Conservation (phyloP, 2,888 invertebrate species). For the Cremastinae sp. region DNA sequence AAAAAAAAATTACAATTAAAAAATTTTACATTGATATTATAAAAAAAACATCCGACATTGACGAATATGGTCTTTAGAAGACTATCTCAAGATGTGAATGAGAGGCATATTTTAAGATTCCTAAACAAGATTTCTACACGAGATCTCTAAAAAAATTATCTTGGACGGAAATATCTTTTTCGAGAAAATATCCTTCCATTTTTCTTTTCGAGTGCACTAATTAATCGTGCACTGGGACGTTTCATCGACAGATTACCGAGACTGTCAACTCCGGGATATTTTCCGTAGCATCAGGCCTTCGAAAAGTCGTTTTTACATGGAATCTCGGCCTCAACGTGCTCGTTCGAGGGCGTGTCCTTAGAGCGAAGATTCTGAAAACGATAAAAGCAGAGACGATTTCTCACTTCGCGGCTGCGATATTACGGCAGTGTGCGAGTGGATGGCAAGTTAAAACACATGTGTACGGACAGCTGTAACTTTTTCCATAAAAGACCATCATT, state of each 20-base stretch:
- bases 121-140: not conserved
- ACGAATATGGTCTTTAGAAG: too few relatives aligned
- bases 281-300: constrained; percentile 30
- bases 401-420: constrained; percentile 63
- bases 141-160: not conserved
- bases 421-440: constrained; percentile 65
- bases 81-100: not conserved
- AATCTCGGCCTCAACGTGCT: constrained; percentile 18
- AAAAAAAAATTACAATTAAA: too few relatives aligned
- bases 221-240: constrained; percentile 57
- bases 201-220: constrained; percentile 48
- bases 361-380: constrained; percentile 57
- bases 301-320: constrained; percentile 35
- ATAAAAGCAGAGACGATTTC: constrained; percentile 72
- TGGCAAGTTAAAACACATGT: constrained; percentile 43
- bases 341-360: constrained; percentile 48
- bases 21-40: too few relatives aligned
- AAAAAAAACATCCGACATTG: too few relatives aligned
- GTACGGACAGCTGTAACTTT: constrained; percentile 59
- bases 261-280: constrained; percentile 32
- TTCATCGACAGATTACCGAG: constrained; percentile 25
- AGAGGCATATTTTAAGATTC: not conserved
- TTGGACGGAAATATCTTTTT: constrained; percentile 17
- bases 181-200: constrained; percentile 26
- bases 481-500: constrained; percentile 32